These are phyloP conservation scores for Dexiosoma caninum DNA, from an alignment of 2,888 invertebrate genomes.

Conservation along the genomic window DNA sequence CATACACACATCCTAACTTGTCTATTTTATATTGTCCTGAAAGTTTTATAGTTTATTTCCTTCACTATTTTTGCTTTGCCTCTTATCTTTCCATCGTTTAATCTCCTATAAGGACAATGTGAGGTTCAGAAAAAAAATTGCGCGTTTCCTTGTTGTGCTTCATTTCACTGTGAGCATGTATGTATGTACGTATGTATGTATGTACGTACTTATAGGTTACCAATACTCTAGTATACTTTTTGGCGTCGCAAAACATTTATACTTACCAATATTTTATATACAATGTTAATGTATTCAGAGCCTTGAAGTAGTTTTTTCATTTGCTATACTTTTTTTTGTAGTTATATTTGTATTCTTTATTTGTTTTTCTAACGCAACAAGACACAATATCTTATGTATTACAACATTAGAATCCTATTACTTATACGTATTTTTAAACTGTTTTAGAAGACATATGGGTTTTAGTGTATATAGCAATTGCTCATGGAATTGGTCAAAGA, in stretches of 20 bases:
- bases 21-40: slow-evolving; percentile 48
- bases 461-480: no score
- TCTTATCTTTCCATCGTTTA: neutral
- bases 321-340: no score
- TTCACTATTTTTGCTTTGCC: neutral
- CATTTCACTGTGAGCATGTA: neutral
- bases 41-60: slow-evolving; percentile 46
- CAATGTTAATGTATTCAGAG: neutral
- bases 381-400: no score
- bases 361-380: no score
- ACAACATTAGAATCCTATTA: no score
- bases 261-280: neutral
- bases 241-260: slow-evolving; percentile 31
- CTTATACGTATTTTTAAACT: no score
- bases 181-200: neutral
- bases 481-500: no score
- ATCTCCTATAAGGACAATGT: slow-evolving; percentile 27
- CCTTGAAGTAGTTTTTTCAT: neutral
- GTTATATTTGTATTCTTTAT: no score
- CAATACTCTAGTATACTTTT: slow-evolving; percentile 27
- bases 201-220: neutral
- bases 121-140: slow-evolving; percentile 28
- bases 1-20: neutral
- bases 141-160: slow-evolving; percentile 48
- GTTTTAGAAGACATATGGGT: no score